phyloP scores from a whole-genome alignment of 2,888 invertebrate species.

The Ceramica pisi region DNA sequence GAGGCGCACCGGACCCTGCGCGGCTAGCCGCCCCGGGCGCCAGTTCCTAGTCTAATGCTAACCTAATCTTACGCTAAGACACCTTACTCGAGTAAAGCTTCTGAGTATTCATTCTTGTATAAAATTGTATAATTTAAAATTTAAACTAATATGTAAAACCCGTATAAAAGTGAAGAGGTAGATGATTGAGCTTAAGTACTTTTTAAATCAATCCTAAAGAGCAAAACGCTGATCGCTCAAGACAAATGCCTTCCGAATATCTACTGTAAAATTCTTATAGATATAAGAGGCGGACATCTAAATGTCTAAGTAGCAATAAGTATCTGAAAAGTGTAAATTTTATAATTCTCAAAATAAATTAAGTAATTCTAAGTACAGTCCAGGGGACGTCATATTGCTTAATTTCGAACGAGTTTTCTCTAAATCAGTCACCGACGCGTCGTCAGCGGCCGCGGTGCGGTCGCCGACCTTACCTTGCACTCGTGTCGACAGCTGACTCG shows the following conservation, averaged over 20 bases:
- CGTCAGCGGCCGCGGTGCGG: constrained; percentile 71
- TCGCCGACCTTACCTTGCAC: constrained; percentile 78
- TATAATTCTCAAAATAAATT: constrained; percentile 89
- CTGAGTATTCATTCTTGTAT: constrained; percentile 90
- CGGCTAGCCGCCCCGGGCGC: constrained; percentile 86
- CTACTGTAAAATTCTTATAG: constrained; percentile 82
- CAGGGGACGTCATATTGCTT: constrained; percentile 88
- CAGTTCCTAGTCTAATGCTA: constrained; percentile 79
- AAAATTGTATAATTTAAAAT: constrained; percentile 86
- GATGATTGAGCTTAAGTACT: constrained; percentile 90
- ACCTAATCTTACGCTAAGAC: constrained; percentile 80
- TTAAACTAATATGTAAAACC: constrained; percentile 91
- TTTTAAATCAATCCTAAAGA: constrained; percentile 86
- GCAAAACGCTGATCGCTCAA: constrained; percentile 78
- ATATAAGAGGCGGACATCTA: constrained; percentile 88
- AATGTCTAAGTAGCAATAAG: constrained; percentile 87
- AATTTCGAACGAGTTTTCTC: constrained; percentile 84
- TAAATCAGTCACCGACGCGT: constrained; percentile 89
- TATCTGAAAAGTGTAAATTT: constrained; percentile 88
- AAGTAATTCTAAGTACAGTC: constrained; percentile 90
- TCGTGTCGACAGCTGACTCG: constrained; percentile 81
- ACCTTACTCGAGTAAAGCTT: constrained; percentile 91
- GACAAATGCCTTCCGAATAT: constrained; percentile 71
- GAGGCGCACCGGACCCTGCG: constrained; percentile 88
- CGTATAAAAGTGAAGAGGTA: constrained; percentile 91